Conservation (phyloP, 2,888 invertebrate genomes). For the Sturmia bella region DNA sequence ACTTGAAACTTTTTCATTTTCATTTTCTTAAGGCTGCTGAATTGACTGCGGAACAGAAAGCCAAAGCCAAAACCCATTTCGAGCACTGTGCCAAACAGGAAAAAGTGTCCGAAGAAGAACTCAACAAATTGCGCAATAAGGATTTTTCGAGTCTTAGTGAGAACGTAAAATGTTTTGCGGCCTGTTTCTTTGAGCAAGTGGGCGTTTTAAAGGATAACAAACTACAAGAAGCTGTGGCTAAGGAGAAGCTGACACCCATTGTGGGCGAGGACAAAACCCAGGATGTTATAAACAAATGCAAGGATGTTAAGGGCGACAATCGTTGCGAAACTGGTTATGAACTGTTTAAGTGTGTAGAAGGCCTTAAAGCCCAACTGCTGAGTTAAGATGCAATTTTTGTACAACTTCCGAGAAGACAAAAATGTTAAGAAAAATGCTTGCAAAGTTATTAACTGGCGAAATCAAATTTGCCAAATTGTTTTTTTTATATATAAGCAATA, state of each 20-base stretch:
- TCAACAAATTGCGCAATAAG: slow-evolving; percentile 72
- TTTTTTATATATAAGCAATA: no score
- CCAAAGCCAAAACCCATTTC: slow-evolving; percentile 71
- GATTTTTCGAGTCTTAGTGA: slow-evolving; percentile 73
- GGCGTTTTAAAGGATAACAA: slow-evolving; percentile 75
- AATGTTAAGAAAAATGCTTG: no score
- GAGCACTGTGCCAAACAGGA: slow-evolving; percentile 73
- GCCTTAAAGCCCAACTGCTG: slow-evolving; percentile 61
- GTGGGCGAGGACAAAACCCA: slow-evolving; percentile 76
- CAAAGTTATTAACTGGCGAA: no score
- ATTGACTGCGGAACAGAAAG: slow-evolving; percentile 75
- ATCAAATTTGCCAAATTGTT: no score
- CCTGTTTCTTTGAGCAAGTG: slow-evolving; percentile 78
- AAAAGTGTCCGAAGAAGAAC: slow-evolving; percentile 73
- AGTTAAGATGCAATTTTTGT: background rate
- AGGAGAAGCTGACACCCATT: slow-evolving; percentile 71
- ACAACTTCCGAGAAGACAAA: no score
- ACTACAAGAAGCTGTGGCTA: slow-evolving; percentile 72
- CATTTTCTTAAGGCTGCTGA: slow-evolving; percentile 69
- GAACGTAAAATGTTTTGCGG: slow-evolving; percentile 77
- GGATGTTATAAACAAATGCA: slow-evolving; percentile 50
- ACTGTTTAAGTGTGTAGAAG: slow-evolving; percentile 74
- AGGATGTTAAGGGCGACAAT: slow-evolving; percentile 71
- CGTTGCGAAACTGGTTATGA: slow-evolving; percentile 77
- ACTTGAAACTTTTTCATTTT: no score